phyloP scores from a whole-genome alignment of 2,888 invertebrate species.

The Eristalis pertinax region DNA sequence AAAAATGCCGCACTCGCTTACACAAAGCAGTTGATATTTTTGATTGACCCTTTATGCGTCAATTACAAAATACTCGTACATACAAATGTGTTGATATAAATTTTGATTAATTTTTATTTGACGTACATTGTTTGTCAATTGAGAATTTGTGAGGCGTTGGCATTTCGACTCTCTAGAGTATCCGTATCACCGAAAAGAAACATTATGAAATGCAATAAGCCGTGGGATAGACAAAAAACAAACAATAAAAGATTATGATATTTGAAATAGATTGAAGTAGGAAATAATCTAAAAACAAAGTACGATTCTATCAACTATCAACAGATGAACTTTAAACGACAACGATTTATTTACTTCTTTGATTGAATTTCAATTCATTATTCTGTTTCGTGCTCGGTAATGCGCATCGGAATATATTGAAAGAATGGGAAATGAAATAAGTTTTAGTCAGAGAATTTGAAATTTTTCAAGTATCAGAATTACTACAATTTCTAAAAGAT shows the following conservation, averaged over 20 bases:
- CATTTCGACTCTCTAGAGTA: constrained; percentile 13
- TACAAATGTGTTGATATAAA: constrained; percentile 50
- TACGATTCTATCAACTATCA: neutral
- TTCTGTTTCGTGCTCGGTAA: no score
- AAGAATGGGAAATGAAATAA: no score
- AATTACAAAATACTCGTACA: constrained; percentile 52
- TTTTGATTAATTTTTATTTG: constrained; percentile 60
- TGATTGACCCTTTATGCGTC: constrained; percentile 68
- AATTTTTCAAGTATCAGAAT: no score
- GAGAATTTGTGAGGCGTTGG: constrained; percentile 42
- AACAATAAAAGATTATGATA: neutral
- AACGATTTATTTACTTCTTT: neutral
- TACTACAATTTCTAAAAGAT: no score
- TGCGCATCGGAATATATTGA: no score
- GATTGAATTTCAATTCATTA: no score
- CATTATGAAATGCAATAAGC: neutral
- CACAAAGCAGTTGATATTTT: constrained; percentile 51
- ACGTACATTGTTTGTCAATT: constrained; percentile 65
- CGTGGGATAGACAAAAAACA: neutral
- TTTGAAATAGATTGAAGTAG: neutral
- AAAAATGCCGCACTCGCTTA: constrained; percentile 32
- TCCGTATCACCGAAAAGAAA: neutral
- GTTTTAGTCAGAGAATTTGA: neutral
- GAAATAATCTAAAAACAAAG: neutral
- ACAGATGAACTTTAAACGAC: neutral